Evolutionary conservation across 2,797 vertebrate genomes (phyloP), one percentile per base, ranked within the genome.

Genomic region (Apogon talboti): DNA sequence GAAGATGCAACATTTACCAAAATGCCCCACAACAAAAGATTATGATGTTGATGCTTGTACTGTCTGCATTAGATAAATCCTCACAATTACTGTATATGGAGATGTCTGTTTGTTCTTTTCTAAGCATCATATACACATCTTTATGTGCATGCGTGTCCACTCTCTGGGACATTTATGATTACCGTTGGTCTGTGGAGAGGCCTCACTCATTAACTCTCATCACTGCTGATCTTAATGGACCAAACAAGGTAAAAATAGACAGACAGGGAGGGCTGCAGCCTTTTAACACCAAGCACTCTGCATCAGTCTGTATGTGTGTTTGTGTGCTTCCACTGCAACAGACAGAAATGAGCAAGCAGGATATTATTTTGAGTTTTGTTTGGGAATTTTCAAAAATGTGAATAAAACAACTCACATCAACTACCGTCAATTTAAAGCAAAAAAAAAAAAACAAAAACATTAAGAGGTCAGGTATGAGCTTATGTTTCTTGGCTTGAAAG

Each of bases 161-260:
- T 85, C 58, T 70, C 55, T 48, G 33, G 65, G 71, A 81, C 77
- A 78, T 83, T 62, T 80, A 67, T 90, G 91, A 91, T 91, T 89
- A 83, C 89, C 66, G 72, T 70, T 86, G 87, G 74, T 80, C 76
- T 78, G 80, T 87, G 49, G 74, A 91, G 84, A 88, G 84, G 84
- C 81, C 79, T 78, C 73, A 73, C 83, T 93, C 88, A 92, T 93
- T 93, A 92, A 85, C 83, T 89, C 87, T 90, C 90, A 92, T 92
- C 91, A 92, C 83, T 50, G 82, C 76, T 82, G 76, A 90, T 92
- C 87, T 91, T 93, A 93, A 93, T 92, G 93, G 91, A 72, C 75
- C 85, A 78, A 82, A 84, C 81, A 61, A 89, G 80, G 85, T 81
- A 87, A 91, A 92, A 91, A 90, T 87, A 87, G 87, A 87, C 0